A percentile compares a stretch with the other conserved stretches of the same genome.
These are phyloP conservation scores for Nestor notabilis DNA, from an alignment of 2,113 vertebrate species.

Conservation along the genomic window DNA sequence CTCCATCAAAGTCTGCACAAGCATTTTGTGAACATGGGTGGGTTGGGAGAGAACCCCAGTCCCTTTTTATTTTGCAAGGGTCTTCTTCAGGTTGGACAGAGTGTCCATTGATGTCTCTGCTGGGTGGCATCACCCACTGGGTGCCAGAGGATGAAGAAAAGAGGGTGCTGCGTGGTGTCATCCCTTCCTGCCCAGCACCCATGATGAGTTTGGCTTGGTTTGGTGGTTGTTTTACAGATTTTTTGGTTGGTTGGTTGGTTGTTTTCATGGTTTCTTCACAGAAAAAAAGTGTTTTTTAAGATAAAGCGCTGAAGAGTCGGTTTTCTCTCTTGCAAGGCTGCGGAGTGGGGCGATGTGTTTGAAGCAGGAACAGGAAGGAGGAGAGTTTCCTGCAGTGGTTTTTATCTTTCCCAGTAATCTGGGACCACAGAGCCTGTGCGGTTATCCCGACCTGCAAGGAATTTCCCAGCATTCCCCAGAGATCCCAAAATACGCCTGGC, in stretches of 20 bases:
- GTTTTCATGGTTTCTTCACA: background rate
- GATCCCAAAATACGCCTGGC: slow-evolving; percentile 49
- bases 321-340: background rate
- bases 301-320: background rate
- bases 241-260: background rate
- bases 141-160: background rate
- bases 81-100: background rate
- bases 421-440: background rate
- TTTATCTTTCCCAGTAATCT: background rate
- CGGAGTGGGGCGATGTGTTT: fast-evolving
- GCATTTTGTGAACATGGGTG: background rate
- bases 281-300: background rate
- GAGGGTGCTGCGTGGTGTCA: background rate
- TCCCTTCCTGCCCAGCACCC: background rate
- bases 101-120: background rate
- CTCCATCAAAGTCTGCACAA: background rate
- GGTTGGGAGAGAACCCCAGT: too few species aligned
- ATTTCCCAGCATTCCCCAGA: slow-evolving; percentile 59
- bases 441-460: slow-evolving; percentile 53
- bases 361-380: background rate
- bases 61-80: background rate
- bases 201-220: background rate
- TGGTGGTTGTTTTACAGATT: background rate
- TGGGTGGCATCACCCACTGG: fast-evolving
- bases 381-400: background rate